Evolutionary conservation across 2,888 invertebrate genomes (phyloP).

Genomic region (Lithosia quadra): DNA sequence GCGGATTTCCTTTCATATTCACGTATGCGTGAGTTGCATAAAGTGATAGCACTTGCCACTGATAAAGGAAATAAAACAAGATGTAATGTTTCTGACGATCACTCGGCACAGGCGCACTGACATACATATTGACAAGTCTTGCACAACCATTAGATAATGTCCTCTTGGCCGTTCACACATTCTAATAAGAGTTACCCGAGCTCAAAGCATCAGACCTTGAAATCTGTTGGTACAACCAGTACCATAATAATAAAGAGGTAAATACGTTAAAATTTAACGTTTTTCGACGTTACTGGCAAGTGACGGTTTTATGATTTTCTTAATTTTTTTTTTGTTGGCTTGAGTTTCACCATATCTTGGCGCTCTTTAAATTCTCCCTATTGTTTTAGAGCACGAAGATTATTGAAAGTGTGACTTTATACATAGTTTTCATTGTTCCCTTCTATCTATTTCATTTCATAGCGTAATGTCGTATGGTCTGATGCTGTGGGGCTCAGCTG

Average conservation of each 20-base stretch:
- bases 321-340: too few species aligned
- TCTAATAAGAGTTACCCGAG: slow-evolving; percentile 50
- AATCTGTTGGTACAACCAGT: slow-evolving; percentile 4
- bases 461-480: too few species aligned
- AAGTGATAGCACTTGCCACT: background rate
- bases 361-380: too few species aligned
- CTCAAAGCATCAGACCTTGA: slow-evolving; percentile 45
- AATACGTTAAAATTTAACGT: background rate
- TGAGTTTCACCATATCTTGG: too few species aligned
- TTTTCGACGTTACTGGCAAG: background rate
- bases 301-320: background rate
- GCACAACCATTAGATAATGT: slow-evolving; percentile 76
- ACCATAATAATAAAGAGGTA: background rate
- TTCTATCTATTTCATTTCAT: too few species aligned
- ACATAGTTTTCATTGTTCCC: too few species aligned
- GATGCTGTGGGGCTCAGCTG: too few species aligned
- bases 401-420: too few species aligned
- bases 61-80: slow-evolving; percentile 12
- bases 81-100: background rate
- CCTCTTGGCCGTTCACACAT: slow-evolving; percentile 56
- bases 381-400: too few species aligned
- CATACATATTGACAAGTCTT: slow-evolving; percentile 57
- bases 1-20: too few species aligned
- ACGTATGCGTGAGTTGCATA: background rate
- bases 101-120: slow-evolving; percentile 38